These are phyloP conservation scores for Dascillus cervinus DNA, from an alignment of 2,888 invertebrate genomes.

Conservation along the genomic window DNA sequence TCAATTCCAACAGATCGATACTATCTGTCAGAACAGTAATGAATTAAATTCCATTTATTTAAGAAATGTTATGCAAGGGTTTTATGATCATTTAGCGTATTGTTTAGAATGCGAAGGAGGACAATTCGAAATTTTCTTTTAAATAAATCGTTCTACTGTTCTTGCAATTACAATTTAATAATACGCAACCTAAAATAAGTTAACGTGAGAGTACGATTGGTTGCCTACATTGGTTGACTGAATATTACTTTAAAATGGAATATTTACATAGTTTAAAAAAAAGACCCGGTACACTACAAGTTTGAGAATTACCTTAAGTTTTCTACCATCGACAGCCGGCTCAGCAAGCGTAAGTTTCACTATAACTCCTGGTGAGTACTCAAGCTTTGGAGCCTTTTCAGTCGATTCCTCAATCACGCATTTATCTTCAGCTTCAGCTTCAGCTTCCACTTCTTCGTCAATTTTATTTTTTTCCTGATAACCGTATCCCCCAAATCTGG, in stretches of 20 bases:
- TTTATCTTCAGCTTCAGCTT: conserved; percentile 15
- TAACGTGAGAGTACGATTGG: too few species aligned
- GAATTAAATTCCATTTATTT: too few species aligned
- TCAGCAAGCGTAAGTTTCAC: conserved; percentile 61
- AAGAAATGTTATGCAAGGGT: too few species aligned
- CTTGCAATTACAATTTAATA: too few species aligned
- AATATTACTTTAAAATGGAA: conserved; percentile 1
- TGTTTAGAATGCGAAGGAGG: too few species aligned
- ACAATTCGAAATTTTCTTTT: too few species aligned
- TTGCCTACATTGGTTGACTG: too few species aligned
- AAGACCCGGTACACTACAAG: conserved; percentile 7
- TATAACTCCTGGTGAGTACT: conserved; percentile 57
- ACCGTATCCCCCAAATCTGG: conserved; percentile 24
- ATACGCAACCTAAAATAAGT: too few species aligned
- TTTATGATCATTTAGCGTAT: too few species aligned
- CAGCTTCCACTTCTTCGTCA: conserved; percentile 18
- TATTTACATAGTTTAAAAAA: conserved; percentile 4
- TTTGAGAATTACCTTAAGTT: conserved; percentile 51
- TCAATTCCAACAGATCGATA: too few species aligned
- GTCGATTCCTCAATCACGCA: conserved; percentile 17
- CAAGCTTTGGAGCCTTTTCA: conserved; percentile 35
- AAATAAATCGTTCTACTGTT: too few species aligned
- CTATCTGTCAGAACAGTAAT: too few species aligned
- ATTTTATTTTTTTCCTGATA: conserved; percentile 11
- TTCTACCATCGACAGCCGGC: conserved; percentile 58